These are phyloP conservation scores for Danio choprae DNA, from an alignment of 2,797 vertebrate genomes.

Conservation along the genomic window DNA sequence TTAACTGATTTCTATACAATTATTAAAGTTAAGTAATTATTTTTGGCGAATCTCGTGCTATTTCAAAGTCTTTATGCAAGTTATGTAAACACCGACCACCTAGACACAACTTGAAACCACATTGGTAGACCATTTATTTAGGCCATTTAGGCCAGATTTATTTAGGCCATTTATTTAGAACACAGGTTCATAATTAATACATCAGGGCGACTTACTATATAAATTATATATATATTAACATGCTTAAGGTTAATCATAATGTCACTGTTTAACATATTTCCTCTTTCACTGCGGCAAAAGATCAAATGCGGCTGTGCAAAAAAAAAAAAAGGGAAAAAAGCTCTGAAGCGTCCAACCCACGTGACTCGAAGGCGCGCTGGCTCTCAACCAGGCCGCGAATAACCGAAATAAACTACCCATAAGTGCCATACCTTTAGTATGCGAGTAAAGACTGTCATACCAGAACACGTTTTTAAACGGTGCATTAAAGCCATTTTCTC, in stretches of 20 bases:
- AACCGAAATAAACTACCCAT: not conserved
- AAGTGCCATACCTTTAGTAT: not conserved
- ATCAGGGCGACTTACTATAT: too few species aligned
- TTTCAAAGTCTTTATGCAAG: too few species aligned
- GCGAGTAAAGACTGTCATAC: not conserved
- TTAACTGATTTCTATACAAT: not conserved
- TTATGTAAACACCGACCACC: not conserved
- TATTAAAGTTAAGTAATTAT: not conserved
- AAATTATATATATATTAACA: too few species aligned
- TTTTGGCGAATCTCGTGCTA: not conserved
- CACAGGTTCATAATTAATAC: too few species aligned
- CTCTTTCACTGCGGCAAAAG: constrained; percentile 1
- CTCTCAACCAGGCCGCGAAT: constrained; percentile 17
- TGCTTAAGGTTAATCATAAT: not conserved
- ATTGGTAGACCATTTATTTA: not conserved
- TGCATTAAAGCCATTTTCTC: too few species aligned
- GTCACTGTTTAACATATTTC: too few species aligned
- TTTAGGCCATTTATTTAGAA: too few species aligned
- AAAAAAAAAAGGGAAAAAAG: not conserved
- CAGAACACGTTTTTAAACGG: not conserved
- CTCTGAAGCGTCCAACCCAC: not conserved
- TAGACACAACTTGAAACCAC: not conserved
- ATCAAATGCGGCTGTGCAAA: not conserved
- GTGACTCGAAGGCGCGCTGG: constrained; percentile 27
- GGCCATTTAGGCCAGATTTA: too few species aligned